A percentile compares a stretch with the other conserved stretches of the same genome.
Evolutionary conservation across 2,888 invertebrate genomes (phyloP).

Genomic region (Zelleria hepariella): DNA sequence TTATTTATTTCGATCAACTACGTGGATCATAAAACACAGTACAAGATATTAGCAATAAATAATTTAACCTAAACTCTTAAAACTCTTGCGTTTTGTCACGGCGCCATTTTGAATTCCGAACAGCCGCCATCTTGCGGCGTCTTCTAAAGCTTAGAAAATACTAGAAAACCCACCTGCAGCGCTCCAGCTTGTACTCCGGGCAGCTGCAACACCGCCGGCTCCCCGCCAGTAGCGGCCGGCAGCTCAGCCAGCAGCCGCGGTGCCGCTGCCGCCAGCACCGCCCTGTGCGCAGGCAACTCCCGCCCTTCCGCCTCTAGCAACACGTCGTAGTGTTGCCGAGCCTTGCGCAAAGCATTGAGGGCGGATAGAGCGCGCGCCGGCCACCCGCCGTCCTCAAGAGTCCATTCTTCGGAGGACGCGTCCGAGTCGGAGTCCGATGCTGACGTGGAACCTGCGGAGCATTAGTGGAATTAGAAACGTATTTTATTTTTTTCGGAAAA

Average conservation of each 20-base stretch:
- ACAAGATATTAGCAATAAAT: too few relatives aligned
- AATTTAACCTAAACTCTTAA: too few relatives aligned
- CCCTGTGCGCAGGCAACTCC: slow-evolving; percentile 83
- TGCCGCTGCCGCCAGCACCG: slow-evolving; percentile 84
- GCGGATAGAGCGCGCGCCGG: slow-evolving; percentile 75
- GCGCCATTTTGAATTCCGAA: too few relatives aligned
- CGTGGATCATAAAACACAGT: too few relatives aligned
- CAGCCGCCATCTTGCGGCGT: too few relatives aligned
- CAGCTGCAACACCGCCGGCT: slow-evolving; percentile 19
- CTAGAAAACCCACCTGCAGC: slow-evolving; percentile 69
- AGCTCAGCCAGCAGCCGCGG: slow-evolving; percentile 79
- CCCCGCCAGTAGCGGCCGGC: slow-evolving; percentile 47
- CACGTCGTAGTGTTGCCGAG: slow-evolving; percentile 89
- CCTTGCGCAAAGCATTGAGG: slow-evolving; percentile 85
- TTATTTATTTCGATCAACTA: too few relatives aligned
- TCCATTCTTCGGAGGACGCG: background rate
- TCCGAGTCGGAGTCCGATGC: background rate
- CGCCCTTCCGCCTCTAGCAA: slow-evolving; percentile 77
- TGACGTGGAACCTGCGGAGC: background rate
- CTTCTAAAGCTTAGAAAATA: too few relatives aligned
- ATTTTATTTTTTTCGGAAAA: too few relatives aligned
- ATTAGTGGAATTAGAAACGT: too few relatives aligned
- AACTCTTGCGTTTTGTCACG: too few relatives aligned
- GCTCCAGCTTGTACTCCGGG: slow-evolving; percentile 34
- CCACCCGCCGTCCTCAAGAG: slow-evolving; percentile 65